A percentile compares a stretch with the other conserved stretches of the same genome.
These are phyloP conservation scores for Polymixis flavicincta DNA, from an alignment of 2,888 invertebrate genomes.

Conservation along the genomic window DNA sequence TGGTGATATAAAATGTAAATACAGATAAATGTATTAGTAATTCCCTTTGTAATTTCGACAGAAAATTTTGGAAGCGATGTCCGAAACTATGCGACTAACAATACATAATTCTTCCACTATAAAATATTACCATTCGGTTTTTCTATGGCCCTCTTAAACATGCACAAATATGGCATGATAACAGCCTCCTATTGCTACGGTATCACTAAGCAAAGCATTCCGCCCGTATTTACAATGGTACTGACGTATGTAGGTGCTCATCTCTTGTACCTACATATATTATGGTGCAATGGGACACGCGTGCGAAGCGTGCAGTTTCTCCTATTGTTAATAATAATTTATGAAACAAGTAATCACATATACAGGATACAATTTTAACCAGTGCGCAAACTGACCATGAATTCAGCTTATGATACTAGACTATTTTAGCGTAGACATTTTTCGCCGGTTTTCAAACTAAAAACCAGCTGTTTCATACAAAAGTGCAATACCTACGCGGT, in stretches of 20 bases:
- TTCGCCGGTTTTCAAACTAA: too few species aligned
- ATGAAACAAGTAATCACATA: too few species aligned
- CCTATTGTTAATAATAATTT: conserved; percentile 11
- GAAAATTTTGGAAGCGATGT: too few species aligned
- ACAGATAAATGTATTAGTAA: too few species aligned
- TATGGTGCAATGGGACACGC: conserved; percentile 14
- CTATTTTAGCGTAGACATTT: too few species aligned
- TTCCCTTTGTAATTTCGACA: too few species aligned
- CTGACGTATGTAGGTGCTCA: conserved; percentile 40
- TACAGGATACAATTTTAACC: too few species aligned
- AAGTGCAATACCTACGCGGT: too few species aligned
- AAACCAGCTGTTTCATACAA: too few species aligned
- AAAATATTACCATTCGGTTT: not conserved
- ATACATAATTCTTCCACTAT: not conserved
- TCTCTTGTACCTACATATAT: conserved; percentile 8
- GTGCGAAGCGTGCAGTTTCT: conserved; percentile 19
- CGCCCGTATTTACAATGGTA: conserved; percentile 36
- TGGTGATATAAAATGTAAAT: too few species aligned
- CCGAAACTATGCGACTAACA: not conserved
- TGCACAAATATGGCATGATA: conserved; percentile 42
- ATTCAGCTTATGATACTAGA: too few species aligned
- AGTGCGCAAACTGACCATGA: too few species aligned
- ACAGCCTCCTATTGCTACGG: conserved; percentile 12
- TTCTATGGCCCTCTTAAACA: not conserved
- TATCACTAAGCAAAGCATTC: conserved; percentile 48